A percentile compares a stretch with the other conserved stretches of the same genome.
Conservation (phyloP, 2,113 vertebrate genomes). For the Romanogobio albipinnatus region DNA sequence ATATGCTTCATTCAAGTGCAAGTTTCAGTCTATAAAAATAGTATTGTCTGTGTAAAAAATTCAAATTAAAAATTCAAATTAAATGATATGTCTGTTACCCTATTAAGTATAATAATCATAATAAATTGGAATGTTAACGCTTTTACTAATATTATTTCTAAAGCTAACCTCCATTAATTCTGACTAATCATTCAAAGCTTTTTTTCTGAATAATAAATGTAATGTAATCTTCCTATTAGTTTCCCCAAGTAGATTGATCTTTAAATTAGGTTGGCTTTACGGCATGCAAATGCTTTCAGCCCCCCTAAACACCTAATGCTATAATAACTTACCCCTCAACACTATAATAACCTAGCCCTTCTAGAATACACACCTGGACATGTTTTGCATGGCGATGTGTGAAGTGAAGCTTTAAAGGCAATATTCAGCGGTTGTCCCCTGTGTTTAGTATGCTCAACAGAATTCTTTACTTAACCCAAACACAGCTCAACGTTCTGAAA, state of each 20-base stretch:
- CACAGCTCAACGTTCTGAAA: conserved; percentile 67
- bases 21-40: not conserved
- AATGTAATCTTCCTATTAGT: not conserved
- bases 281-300: not conserved
- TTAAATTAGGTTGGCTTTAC: conserved; percentile 14
- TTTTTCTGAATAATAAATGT: conserved; percentile 1
- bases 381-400: conserved; percentile 67
- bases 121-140: not conserved
- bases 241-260: conserved; percentile 11
- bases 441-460: conserved; percentile 73
- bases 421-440: conserved; percentile 25
- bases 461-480: conserved; percentile 78
- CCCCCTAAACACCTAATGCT: not conserved
- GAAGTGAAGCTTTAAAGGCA: conserved; percentile 63
- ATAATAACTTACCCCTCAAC: conserved; percentile 28
- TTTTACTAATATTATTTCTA: conserved; percentile 12
- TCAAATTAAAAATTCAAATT: not conserved
- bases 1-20: not conserved
- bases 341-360: conserved; percentile 43
- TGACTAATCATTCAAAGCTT: not conserved
- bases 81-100: not conserved
- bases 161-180: not conserved
- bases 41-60: not conserved
- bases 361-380: conserved; percentile 46
- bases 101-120: not conserved